Conservation (phyloP, 2,113 vertebrate species). For the Orthonyx spaldingii region DNA sequence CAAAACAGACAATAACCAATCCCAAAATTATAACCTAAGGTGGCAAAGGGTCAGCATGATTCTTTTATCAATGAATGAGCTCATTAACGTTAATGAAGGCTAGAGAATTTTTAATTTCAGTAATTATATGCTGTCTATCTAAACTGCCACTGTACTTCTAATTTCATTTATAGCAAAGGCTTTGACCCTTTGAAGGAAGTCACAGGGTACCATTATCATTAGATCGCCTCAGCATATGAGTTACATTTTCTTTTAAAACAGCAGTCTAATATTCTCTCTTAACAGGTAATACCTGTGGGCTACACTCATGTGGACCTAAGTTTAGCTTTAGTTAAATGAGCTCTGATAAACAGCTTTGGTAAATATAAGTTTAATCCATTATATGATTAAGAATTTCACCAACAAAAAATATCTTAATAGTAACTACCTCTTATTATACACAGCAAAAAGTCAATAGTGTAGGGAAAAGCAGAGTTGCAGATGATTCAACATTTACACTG, state of each 20-base stretch:
- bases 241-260: not conserved
- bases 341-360: not conserved
- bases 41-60: not conserved
- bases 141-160: not conserved
- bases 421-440: not conserved
- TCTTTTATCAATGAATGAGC: not conserved
- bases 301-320: not conserved
- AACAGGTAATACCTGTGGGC: not conserved
- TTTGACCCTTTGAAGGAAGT: not conserved
- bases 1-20: not conserved
- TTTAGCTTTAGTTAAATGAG: not conserved
- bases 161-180: not conserved
- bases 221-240: rapidly evolving
- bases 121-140: not conserved
- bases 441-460: not conserved
- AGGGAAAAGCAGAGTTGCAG: not conserved
- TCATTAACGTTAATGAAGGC: not conserved
- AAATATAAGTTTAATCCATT: not conserved
- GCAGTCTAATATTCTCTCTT: not conserved
- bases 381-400: not conserved
- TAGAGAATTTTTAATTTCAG: not conserved
- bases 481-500: not conserved
- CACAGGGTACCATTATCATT: not conserved
- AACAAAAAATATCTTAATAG: not conserved
- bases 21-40: not conserved